These are phyloP conservation scores for Euplexia lucipara DNA, from an alignment of 2,888 invertebrate species.

Conservation along the genomic window DNA sequence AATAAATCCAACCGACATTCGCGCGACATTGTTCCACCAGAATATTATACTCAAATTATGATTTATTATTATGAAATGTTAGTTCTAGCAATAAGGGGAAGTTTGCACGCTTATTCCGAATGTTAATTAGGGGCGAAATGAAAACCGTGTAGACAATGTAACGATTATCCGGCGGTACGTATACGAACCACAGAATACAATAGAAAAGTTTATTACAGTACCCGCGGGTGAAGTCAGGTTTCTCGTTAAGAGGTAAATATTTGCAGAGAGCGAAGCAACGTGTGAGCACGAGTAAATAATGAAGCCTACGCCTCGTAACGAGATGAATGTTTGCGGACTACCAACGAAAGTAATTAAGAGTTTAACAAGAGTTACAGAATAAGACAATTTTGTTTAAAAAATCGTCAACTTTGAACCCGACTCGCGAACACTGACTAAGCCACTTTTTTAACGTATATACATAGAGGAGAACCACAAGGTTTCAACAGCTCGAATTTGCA, in stretches of 20 bases:
- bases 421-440: conserved; percentile 60
- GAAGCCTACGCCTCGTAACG: conserved; percentile 84
- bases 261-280: conserved; percentile 81
- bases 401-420: conserved; percentile 61
- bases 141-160: conserved; percentile 64
- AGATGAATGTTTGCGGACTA: conserved; percentile 88
- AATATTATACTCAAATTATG: conserved; percentile 67
- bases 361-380: conserved; percentile 83
- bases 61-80: conserved; percentile 64
- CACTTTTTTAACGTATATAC: conserved; percentile 21
- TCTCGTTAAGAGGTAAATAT: conserved; percentile 88
- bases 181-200: conserved; percentile 79
- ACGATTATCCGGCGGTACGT: conserved; percentile 68
- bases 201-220: conserved; percentile 87
- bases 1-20: conserved; percentile 75
- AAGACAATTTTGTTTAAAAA: conserved; percentile 81
- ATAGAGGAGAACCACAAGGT: background rate
- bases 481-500: conserved; percentile 8
- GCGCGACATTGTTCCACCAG: conserved; percentile 62
- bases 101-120: conserved; percentile 56
- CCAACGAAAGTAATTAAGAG: conserved; percentile 88
- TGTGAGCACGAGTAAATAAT: conserved; percentile 87
- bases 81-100: conserved; percentile 59
- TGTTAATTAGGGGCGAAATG: conserved; percentile 77
- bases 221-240: conserved; percentile 86